These are phyloP conservation scores for Therioaphis trifolii DNA, from an alignment of 2,888 invertebrate genomes.

Conservation along the genomic window DNA sequence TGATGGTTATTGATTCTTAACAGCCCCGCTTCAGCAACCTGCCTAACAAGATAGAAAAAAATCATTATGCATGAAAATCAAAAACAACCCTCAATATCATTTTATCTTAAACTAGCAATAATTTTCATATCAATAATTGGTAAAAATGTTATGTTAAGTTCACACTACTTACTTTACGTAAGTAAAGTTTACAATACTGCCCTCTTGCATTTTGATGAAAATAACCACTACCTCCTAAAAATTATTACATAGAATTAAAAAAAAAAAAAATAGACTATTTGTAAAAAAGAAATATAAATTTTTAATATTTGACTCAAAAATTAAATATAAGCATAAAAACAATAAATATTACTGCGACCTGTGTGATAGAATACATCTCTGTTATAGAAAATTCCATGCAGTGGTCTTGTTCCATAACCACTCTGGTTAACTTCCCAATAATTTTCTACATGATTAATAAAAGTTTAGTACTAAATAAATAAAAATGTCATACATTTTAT, in stretches of 20 bases:
- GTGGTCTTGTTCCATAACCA: slow-evolving; percentile 63
- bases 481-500: not conserved
- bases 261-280: no score
- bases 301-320: not conserved
- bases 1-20: no score
- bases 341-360: no score
- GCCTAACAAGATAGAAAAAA: slow-evolving; percentile 62
- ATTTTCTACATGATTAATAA: slow-evolving; percentile 23
- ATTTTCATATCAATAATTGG: not conserved
- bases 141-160: not conserved
- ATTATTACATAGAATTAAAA: slow-evolving; percentile 14
- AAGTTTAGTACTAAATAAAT: no score
- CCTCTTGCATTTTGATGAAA: slow-evolving; percentile 55
- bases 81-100: slow-evolving; percentile 45
- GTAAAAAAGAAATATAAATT: no score
- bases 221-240: slow-evolving; percentile 41
- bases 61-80: slow-evolving; percentile 58
- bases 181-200: no score
- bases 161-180: slow-evolving; percentile 48
- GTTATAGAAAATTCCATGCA: slow-evolving; percentile 59
- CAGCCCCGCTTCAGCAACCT: no score
- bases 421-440: slow-evolving; percentile 51
- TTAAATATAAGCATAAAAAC: not conserved
- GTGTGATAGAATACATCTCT: slow-evolving; percentile 60
- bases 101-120: slow-evolving; percentile 35